phyloP scores from a whole-genome alignment of 2,113 vertebrate genomes.

The Vanacampus margaritifer region DNA sequence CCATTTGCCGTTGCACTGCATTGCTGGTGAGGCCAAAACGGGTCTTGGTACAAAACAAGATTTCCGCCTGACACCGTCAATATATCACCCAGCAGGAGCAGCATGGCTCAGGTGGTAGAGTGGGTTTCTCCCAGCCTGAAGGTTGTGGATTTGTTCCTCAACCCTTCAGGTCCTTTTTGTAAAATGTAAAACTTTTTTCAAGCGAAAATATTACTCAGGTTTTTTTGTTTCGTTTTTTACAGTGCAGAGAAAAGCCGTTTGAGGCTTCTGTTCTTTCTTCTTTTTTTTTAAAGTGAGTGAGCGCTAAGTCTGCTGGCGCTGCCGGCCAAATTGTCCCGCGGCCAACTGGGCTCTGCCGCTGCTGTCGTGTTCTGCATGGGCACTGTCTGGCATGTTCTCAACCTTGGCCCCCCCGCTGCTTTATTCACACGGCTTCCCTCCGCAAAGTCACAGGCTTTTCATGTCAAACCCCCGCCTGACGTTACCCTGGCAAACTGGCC shows the following conservation, averaged over 20 bases:
- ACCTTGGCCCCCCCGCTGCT: constrained; percentile 44
- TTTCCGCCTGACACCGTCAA: too few species aligned
- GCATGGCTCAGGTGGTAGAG: too few species aligned
- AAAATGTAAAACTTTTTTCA: too few species aligned
- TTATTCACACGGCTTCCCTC: constrained; percentile 48
- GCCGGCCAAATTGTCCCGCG: constrained; percentile 69
- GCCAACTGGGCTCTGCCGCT: constrained; percentile 67
- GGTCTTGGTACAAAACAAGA: too few species aligned
- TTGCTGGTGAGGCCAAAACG: too few species aligned
- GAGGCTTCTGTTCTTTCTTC: constrained; percentile 35
- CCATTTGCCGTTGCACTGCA: too few species aligned
- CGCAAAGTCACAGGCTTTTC: constrained; percentile 54
- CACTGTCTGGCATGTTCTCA: constrained; percentile 53
- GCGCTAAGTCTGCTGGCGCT: constrained; percentile 69
- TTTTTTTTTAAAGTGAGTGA: constrained; percentile 59
- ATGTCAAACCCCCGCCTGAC: constrained; percentile 32
- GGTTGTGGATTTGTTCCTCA: too few species aligned
- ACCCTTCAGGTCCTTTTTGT: too few species aligned
- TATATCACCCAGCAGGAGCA: too few species aligned
- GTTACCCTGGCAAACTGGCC: constrained; percentile 41
- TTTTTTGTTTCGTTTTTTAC: too few species aligned
- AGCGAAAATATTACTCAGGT: too few species aligned
- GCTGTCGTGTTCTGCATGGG: constrained; percentile 52
- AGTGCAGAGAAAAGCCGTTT: constrained; percentile 61
- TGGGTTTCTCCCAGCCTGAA: too few species aligned